phyloP scores from a whole-genome alignment of 2,888 invertebrate species.

The Antheraea yamamai region DNA sequence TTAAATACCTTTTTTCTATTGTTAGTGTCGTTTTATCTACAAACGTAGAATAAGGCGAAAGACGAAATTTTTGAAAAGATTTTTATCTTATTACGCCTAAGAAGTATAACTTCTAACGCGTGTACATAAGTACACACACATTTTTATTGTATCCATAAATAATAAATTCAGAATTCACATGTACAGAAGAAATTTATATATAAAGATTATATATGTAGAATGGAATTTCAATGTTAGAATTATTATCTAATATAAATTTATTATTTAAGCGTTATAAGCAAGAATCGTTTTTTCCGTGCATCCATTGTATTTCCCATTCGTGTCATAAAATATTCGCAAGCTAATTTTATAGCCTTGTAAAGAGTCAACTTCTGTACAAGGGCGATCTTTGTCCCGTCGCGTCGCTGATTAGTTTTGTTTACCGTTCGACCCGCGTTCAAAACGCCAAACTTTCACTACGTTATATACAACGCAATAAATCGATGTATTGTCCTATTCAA shows the following conservation, averaged over 20 bases:
- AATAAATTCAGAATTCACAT: too few relatives aligned
- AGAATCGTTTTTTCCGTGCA: not conserved
- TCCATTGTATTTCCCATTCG: not conserved
- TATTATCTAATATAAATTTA: not conserved
- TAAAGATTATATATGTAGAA: not conserved
- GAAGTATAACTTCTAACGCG: too few relatives aligned
- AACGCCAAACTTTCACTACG: conserved; percentile 75
- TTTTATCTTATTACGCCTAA: too few relatives aligned
- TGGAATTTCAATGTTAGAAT: not conserved
- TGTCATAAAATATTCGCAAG: conserved; percentile 65
- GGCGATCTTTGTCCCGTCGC: conserved; percentile 52
- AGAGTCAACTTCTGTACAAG: conserved; percentile 65
- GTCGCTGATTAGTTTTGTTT: conserved; percentile 55
- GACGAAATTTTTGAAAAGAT: too few relatives aligned
- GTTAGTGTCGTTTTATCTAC: too few relatives aligned
- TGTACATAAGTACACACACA: too few relatives aligned
- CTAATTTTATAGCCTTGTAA: conserved; percentile 55
- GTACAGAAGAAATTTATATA: too few relatives aligned
- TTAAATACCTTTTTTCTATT: too few relatives aligned
- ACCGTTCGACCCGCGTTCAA: conserved; percentile 66
- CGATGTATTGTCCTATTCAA: conserved; percentile 49
- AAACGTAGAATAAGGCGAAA: too few relatives aligned
- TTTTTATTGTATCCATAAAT: too few relatives aligned
- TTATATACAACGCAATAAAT: conserved; percentile 77
- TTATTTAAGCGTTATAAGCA: too few relatives aligned